Conservation (phyloP, 2,113 vertebrate genomes). For the Rhinogobius similis region DNA sequence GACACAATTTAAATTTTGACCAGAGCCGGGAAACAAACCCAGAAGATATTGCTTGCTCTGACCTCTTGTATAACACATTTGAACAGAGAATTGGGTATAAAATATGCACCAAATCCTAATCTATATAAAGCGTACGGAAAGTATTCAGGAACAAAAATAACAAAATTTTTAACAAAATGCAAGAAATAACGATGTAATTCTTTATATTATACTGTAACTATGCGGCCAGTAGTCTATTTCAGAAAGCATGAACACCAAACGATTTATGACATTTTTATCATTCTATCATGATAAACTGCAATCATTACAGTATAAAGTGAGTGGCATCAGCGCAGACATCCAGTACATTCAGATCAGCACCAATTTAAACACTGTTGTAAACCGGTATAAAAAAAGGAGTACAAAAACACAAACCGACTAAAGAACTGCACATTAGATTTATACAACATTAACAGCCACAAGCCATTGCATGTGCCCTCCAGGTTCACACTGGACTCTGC, state of each 20-base stretch:
- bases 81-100: no score
- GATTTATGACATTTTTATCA: conserved; percentile 14
- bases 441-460: conserved; percentile 18
- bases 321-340: conserved; percentile 23
- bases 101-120: no score
- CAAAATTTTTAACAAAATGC: no score
- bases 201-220: background rate
- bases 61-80: no score
- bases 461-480: conserved; percentile 34
- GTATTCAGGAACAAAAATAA: no score
- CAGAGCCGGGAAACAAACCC: no score
- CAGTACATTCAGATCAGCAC: conserved; percentile 66
- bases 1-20: background rate
- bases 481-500: conserved; percentile 27
- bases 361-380: conserved; percentile 39
- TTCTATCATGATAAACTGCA: conserved; percentile 3
- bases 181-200: no score
- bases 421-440: conserved; percentile 22
- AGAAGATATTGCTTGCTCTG: no score
- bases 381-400: conserved; percentile 49
- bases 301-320: conserved; percentile 3
- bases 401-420: conserved; percentile 53
- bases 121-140: no score
- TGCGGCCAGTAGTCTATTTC: background rate
- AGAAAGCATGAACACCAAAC: conserved; percentile 24